phyloP scores from a whole-genome alignment of 2,113 vertebrate species.

The Dipodomys merriami region DNA sequence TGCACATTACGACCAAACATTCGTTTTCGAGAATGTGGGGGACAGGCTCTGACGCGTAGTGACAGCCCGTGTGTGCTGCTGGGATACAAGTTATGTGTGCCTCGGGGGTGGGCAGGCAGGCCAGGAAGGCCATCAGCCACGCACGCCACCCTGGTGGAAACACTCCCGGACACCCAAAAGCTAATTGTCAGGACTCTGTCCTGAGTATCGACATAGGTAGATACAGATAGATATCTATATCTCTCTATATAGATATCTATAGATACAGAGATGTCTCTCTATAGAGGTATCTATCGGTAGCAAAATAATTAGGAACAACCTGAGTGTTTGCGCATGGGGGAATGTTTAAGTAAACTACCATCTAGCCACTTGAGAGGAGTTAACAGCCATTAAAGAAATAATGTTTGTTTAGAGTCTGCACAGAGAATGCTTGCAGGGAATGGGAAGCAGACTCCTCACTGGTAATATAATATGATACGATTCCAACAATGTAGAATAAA shows the following conservation, averaged over 20 bases:
- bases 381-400: constrained; percentile 64
- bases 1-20: not conserved
- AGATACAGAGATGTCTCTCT: no score
- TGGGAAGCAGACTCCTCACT: not conserved
- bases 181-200: not conserved
- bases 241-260: no score
- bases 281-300: not conserved
- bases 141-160: fast-evolving
- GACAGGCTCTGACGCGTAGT: not conserved
- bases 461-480: not conserved
- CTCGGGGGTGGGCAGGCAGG: fast-evolving
- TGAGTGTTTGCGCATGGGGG: constrained; percentile 47
- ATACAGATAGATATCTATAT: constrained; percentile 45
- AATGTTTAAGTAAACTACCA: constrained; percentile 57
- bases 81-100: fast-evolving
- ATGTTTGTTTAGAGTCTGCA: not conserved
- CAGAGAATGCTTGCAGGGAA: not conserved
- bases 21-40: not conserved
- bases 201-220: constrained; percentile 10
- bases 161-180: not conserved
- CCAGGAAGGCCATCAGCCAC: not conserved
- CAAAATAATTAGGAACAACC: constrained; percentile 74
- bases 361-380: constrained; percentile 31
- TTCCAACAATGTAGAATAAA: not conserved
- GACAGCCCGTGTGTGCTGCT: not conserved